These are phyloP conservation scores for Sympetrum striolatum DNA, from an alignment of 2,888 invertebrate species.

Conservation along the genomic window DNA sequence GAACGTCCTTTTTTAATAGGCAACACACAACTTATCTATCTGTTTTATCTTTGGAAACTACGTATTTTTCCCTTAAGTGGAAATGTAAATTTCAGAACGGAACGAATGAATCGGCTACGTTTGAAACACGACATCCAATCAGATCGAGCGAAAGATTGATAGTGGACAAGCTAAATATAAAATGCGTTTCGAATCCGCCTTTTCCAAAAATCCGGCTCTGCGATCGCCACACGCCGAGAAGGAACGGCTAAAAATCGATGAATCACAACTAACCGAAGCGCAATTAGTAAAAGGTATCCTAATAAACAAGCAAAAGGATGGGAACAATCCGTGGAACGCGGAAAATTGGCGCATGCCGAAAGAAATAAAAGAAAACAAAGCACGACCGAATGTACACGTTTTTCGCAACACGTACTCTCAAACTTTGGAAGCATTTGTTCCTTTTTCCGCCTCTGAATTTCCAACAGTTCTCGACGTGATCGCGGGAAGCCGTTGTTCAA, in stretches of 20 bases:
- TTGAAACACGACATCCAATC: too few relatives aligned
- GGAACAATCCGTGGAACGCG: background rate
- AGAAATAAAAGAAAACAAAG: background rate
- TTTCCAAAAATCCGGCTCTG: background rate
- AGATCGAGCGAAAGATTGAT: too few relatives aligned
- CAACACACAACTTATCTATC: too few relatives aligned
- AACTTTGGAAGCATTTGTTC: background rate
- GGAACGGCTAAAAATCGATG: background rate
- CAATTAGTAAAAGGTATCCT: background rate
- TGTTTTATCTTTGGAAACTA: too few relatives aligned
- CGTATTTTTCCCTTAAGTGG: too few relatives aligned
- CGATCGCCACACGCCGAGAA: background rate
- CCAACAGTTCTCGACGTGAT: conserved; percentile 33
- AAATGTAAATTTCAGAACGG: too few relatives aligned
- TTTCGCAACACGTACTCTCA: background rate
- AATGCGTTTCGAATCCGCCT: background rate
- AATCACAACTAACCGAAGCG: background rate
- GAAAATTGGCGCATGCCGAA: too few relatives aligned
- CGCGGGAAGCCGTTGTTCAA: background rate
- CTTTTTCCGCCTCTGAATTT: background rate
- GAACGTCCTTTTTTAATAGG: too few relatives aligned
- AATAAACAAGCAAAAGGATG: background rate
- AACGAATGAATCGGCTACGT: too few relatives aligned
- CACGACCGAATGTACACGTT: background rate
- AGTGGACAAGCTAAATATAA: too few relatives aligned